Conservation (phyloP, 30 jellyfish, hydroid and myxozoan species). For the Pelagia noctiluca region DNA sequence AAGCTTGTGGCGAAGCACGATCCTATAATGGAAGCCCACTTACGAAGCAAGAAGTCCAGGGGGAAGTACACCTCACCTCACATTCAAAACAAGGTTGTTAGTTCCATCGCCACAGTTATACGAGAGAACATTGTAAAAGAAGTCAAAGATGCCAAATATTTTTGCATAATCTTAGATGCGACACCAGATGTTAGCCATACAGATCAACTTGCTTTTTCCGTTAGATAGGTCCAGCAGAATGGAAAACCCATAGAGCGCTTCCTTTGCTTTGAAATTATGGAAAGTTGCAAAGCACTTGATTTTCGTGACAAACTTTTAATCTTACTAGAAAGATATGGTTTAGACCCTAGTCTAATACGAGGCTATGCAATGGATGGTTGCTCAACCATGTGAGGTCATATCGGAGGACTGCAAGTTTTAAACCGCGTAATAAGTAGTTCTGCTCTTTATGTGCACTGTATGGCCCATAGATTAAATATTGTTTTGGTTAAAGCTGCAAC, state of each 20-base stretch:
- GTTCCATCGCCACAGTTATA: conserved; percentile 61
- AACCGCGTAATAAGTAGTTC: conserved; percentile 19
- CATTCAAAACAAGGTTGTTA: conserved; percentile 55
- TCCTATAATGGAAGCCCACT: conserved; percentile 60
- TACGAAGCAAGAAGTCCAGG: conserved; percentile 67
- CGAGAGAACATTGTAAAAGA: conserved; percentile 24
- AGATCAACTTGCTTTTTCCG: conserved; percentile 46
- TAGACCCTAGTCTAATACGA: conserved; percentile 44
- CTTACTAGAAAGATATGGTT: conserved; percentile 21
- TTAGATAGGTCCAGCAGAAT: conserved; percentile 33
- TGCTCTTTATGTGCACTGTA: conserved; percentile 35
- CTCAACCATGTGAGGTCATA: conserved; percentile 28
- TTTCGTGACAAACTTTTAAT: conserved; percentile 31
- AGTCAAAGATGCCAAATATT: conserved; percentile 27
- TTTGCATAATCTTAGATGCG: conserved; percentile 60
- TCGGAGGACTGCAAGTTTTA: not conserved
- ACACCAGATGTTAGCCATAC: conserved; percentile 48
- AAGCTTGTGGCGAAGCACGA: conserved; percentile 54
- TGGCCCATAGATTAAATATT: conserved; percentile 36
- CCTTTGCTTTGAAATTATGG: conserved; percentile 41
- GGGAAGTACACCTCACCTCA: conserved; percentile 63
- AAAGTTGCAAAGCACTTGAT: conserved; percentile 39
- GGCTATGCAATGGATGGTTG: conserved; percentile 47
- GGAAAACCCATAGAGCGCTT: conserved; percentile 42
- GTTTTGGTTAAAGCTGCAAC: conserved; percentile 37